Conservation (phyloP, 2,797 vertebrate genomes). For the Phyllotis vaccarum region DNA sequence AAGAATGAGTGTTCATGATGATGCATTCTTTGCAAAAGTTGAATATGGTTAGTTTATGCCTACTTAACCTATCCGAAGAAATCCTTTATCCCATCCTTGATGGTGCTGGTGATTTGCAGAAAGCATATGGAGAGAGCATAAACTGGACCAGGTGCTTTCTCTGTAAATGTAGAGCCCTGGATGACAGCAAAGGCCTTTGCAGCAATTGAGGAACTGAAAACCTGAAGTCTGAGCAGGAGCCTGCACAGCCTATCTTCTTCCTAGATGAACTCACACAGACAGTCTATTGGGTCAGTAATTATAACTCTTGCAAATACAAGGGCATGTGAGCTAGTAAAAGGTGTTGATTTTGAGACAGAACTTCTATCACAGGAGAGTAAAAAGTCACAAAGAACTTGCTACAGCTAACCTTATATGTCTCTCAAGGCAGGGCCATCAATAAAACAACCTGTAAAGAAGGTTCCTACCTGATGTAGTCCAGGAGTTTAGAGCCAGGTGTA, state of each 20-base stretch:
- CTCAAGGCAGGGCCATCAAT: background rate
- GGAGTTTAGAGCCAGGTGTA: background rate
- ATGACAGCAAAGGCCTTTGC: background rate
- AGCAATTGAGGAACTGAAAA: background rate
- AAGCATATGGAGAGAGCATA: background rate
- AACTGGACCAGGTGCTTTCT: background rate
- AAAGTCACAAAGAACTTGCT: background rate
- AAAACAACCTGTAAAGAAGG: background rate
- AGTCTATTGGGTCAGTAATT: background rate
- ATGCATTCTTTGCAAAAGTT: slow-evolving; percentile 8
- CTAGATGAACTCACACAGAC: background rate
- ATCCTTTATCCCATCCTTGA: background rate
- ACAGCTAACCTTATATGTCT: background rate
- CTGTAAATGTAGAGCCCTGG: background rate
- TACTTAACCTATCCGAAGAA: background rate
- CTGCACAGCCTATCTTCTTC: too few relatives aligned
- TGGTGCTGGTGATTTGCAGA: background rate
- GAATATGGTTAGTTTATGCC: background rate
- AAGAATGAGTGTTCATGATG: background rate
- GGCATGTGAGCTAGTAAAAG: background rate
- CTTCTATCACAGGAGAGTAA: background rate
- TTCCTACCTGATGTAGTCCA: background rate
- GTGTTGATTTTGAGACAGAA: background rate
- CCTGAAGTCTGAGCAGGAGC: too few relatives aligned
- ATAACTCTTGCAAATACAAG: background rate